phyloP scores from a whole-genome alignment of 92 coral and sea anemone species.

The Palythoa heliodiscus region DNA sequence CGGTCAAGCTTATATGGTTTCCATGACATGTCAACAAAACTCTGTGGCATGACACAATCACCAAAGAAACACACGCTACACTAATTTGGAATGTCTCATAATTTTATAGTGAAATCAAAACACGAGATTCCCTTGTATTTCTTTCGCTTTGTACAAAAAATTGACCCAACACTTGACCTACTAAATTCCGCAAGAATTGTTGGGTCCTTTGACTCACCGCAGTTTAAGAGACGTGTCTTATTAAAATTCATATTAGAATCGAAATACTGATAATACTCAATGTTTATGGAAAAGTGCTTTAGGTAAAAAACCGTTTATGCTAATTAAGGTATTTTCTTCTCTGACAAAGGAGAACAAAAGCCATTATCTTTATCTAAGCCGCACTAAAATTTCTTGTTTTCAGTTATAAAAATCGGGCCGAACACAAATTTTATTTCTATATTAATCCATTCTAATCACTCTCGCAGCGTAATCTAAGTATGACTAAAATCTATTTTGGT shows the following conservation, averaged over 20 bases:
- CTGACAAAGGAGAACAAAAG: constrained; percentile 28
- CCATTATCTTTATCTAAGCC: constrained; percentile 1
- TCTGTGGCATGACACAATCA: constrained; percentile 28
- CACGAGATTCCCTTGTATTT: not conserved
- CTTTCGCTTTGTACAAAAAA: not conserved
- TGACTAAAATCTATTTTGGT: constrained; percentile 38
- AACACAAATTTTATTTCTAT: not conserved
- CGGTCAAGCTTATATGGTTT: not conserved
- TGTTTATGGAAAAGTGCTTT: constrained; percentile 47
- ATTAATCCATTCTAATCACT: not conserved
- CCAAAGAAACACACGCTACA: constrained; percentile 32
- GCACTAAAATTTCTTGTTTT: constrained; percentile 8
- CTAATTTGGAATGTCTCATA: not conserved
- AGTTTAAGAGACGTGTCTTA: constrained; percentile 22
- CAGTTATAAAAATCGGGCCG: not conserved
- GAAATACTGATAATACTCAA: constrained; percentile 46
- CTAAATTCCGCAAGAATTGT: constrained; percentile 29
- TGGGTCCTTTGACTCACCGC: constrained; percentile 21
- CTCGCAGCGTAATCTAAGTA: not conserved
- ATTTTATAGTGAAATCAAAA: not conserved
- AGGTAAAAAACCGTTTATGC: constrained; percentile 40
- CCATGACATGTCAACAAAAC: constrained; percentile 41
- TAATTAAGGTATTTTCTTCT: constrained; percentile 42
- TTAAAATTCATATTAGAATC: constrained; percentile 26
- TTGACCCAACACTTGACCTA: constrained; percentile 35